Conservation (phyloP, 2,113 vertebrate species). For the Halcyon malimbica region DNA sequence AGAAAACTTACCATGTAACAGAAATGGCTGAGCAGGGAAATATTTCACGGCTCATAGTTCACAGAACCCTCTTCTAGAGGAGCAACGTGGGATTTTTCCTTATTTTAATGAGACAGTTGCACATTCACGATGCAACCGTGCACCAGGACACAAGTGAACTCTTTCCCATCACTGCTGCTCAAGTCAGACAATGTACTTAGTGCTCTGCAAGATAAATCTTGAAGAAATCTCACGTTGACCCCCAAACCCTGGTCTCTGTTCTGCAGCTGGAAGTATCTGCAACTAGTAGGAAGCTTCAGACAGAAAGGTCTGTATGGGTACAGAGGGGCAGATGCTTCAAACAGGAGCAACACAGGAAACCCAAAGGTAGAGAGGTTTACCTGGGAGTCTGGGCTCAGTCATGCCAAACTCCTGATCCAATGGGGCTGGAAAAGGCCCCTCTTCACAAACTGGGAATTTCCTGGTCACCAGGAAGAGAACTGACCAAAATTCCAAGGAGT, state of each 20-base stretch:
- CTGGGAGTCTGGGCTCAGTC: neutral
- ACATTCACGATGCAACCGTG: rapidly evolving
- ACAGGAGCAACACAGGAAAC: neutral
- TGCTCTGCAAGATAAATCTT: neutral
- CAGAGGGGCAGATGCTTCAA: neutral
- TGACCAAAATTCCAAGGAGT: neutral
- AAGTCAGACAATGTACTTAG: neutral
- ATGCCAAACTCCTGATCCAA: neutral
- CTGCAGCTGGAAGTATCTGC: neutral
- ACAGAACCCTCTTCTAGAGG: neutral
- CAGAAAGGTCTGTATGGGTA: rapidly evolving
- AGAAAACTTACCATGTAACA: neutral
- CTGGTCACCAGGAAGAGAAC: neutral
- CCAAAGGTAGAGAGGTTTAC: no score
- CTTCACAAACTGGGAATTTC: neutral
- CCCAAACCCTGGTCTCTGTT: neutral
- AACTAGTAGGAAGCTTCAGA: neutral
- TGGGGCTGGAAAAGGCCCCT: neutral
- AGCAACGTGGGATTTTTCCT: neutral
- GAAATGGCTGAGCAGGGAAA: neutral
- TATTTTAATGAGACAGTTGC: neutral
- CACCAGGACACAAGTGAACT: neutral
- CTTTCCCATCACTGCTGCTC: neutral
- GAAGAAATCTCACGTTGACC: neutral
- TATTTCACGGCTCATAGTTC: neutral